Base-by-base conservation (phyloP, 2,797 vertebrate species). In the Miichthys miiuy region DNA sequence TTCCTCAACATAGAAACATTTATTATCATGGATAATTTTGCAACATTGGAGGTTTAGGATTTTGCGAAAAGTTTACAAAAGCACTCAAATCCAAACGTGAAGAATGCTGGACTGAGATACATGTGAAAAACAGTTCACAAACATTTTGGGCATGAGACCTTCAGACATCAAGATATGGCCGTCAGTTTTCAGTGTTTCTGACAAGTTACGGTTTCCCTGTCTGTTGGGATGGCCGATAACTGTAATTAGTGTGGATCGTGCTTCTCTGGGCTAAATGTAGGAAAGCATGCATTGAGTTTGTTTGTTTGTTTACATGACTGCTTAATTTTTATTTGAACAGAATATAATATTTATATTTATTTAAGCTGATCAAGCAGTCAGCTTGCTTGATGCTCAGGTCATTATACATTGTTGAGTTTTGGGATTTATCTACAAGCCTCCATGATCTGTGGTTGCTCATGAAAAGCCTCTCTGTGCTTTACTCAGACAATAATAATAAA, bases 331-430 rank as follows among this genome's bases (percentile, higher is more conserved):
- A 20, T 27, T 61, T 42, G 25, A 80, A 55, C 67, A 65, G 44
- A 68, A 38, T 58, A 30, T 52, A 62, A 55, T 67, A 8, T 81
- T 80, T 46, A 30, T 12, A 4, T 27, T 20, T 23, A 27, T 9
- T 38, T 9, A 56, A 67, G 51, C 52, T 50, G 61, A 76, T 78
- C 64, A 55, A 72, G 48, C 48, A 30, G 50, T 48, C 54, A 41
- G 34, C 11, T 51, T 38, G 18, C 17, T 38, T 0, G 3, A 56
- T 46, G 52, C 3, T 25, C 41, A 46, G 10, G 6, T 70, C 12
- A 67, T 42, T 72, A 27, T 21, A 2, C 63, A 63, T 64, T 72
- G 42, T 46, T 83, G 68, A 42, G 50, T 80, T 77, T 80, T 70
- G 72, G 72, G 47, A 38, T 9, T 38, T 38, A 38, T 38, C 34